Conservation (phyloP, 2,888 invertebrate genomes). For the Flabesymbios commensalis region DNA sequence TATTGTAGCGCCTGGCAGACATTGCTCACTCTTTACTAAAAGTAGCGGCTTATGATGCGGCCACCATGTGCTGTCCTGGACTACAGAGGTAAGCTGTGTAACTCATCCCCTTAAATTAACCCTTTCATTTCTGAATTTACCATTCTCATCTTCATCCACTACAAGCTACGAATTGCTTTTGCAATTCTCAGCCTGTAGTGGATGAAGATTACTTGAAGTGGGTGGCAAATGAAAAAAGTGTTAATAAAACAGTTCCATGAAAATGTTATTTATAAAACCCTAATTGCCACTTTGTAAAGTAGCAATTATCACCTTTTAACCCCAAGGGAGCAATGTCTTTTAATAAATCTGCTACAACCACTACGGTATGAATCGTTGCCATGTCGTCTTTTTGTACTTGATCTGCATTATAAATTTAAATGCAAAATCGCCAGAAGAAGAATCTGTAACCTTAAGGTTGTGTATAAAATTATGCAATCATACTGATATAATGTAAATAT, state of each 20-base stretch:
- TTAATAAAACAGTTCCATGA: neutral
- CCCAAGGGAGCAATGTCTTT: too few species aligned
- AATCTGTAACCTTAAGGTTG: neutral
- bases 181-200: too few species aligned
- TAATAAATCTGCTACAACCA: neutral
- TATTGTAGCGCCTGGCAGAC: conserved; percentile 91
- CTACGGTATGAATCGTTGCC: neutral
- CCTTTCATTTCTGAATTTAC: too few species aligned
- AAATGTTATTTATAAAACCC: too few species aligned
- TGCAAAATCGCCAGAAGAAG: neutral
- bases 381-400: neutral
- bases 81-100: conserved; percentile 79
- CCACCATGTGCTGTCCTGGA: conserved; percentile 94
- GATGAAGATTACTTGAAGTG: too few species aligned
- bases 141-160: too few species aligned
- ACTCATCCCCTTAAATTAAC: neutral
- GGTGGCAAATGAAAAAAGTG: too few species aligned
- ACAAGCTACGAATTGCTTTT: too few species aligned
- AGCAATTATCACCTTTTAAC: too few species aligned
- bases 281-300: too few species aligned
- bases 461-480: too few species aligned
- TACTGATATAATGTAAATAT: too few species aligned
- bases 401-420: neutral
- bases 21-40: conserved; percentile 96
- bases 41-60: conserved; percentile 96